Conservation (phyloP, 2,113 vertebrate genomes). For the Puffinus mauretanicus region DNA sequence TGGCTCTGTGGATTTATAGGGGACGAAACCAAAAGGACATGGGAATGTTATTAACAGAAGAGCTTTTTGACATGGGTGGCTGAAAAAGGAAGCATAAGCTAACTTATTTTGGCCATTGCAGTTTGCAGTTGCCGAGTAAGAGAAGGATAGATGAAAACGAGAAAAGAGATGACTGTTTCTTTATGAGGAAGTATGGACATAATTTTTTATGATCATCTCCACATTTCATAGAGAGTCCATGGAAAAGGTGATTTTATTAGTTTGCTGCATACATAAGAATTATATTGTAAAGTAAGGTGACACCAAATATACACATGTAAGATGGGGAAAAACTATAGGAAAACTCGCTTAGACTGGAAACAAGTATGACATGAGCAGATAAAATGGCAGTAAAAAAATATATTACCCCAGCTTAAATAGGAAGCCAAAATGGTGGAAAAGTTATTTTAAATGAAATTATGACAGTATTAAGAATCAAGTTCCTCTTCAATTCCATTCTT, state of each 20-base stretch:
- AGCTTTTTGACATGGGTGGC: background rate
- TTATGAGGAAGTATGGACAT: background rate
- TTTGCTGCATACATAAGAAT: background rate
- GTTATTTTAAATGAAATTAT: background rate
- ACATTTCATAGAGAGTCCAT: background rate
- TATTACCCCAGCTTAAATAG: background rate
- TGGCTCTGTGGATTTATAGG: background rate
- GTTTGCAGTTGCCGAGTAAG: background rate
- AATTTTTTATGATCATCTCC: background rate
- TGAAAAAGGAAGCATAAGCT: background rate
- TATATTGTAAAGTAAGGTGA: background rate
- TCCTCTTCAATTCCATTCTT: background rate
- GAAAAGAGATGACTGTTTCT: background rate
- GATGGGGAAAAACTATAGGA: background rate
- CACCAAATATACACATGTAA: background rate
- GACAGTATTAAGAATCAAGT: background rate
- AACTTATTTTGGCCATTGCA: background rate
- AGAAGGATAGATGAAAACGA: background rate
- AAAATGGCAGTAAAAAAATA: background rate
- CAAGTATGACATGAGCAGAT: background rate
- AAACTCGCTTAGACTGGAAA: background rate
- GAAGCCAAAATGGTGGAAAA: background rate
- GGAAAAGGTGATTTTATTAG: background rate
- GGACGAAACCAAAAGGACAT: background rate
- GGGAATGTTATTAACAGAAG: background rate